phyloP scores from a whole-genome alignment of 2,797 vertebrate species.

The Falco naumanni region DNA sequence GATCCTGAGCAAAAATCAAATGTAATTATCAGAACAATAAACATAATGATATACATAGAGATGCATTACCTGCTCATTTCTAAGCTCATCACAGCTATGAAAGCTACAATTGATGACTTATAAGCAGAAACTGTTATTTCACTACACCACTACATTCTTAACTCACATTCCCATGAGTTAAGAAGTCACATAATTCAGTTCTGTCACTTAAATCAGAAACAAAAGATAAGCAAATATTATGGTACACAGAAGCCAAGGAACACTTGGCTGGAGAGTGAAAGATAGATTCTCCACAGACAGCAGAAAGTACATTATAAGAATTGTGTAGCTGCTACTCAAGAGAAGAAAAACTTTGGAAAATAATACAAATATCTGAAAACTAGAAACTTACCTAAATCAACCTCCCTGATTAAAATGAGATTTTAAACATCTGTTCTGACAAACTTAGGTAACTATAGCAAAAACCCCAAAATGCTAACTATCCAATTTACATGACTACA shows the following conservation, averaged over 20 bases:
- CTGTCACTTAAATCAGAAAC: neutral
- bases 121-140: neutral
- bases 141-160: neutral
- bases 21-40: neutral
- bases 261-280: neutral
- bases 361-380: neutral
- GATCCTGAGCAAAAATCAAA: neutral
- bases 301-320: neutral
- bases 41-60: neutral
- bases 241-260: neutral
- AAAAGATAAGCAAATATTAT: neutral
- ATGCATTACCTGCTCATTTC: neutral
- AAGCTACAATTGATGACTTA: neutral
- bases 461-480: neutral
- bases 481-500: neutral
- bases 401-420: neutral
- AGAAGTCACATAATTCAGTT: neutral
- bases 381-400: neutral
- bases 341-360: neutral
- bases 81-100: neutral
- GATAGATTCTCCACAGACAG: neutral
- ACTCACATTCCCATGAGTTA: neutral
- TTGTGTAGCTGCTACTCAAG: neutral
- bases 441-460: neutral
- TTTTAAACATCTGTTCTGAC: neutral